Conservation (phyloP, 92 coral and sea anemone species). For the Phenganax marumi region DNA sequence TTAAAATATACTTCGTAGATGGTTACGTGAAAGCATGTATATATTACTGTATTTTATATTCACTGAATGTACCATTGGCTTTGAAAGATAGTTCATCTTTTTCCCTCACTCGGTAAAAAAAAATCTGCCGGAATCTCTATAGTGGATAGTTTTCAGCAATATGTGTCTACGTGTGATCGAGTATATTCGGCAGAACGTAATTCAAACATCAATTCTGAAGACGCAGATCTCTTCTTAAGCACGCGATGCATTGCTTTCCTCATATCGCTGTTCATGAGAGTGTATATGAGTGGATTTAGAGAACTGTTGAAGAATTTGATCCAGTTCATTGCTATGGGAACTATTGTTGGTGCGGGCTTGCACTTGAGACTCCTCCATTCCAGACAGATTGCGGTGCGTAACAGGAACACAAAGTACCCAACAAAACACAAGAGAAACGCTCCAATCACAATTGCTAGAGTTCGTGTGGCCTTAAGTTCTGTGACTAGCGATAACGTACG, state of each 20-base stretch:
- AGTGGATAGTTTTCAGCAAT: no score
- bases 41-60: no score
- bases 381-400: slow-evolving; percentile 9
- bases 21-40: no score
- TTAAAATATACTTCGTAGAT: not conserved
- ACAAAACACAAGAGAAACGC: slow-evolving; percentile 36
- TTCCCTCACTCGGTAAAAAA: no score
- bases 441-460: slow-evolving; percentile 21
- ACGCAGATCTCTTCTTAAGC: not conserved
- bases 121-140: no score
- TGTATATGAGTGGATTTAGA: slow-evolving; percentile 22
- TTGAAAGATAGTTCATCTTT: no score
- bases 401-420: slow-evolving; percentile 18
- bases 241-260: slow-evolving; percentile 29
- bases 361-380: not conserved
- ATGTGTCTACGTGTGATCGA: no score
- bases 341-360: not conserved
- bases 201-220: slow-evolving; percentile 20
- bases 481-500: not conserved
- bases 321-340: slow-evolving; percentile 10
- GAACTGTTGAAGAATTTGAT: slow-evolving; percentile 40
- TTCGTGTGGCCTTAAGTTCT: slow-evolving; percentile 39
- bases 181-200: not conserved
- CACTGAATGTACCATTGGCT: no score
- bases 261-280: slow-evolving; percentile 21